Base-by-base conservation (phyloP, 2,888 invertebrate species). In the Encarsia formosa region DNA sequence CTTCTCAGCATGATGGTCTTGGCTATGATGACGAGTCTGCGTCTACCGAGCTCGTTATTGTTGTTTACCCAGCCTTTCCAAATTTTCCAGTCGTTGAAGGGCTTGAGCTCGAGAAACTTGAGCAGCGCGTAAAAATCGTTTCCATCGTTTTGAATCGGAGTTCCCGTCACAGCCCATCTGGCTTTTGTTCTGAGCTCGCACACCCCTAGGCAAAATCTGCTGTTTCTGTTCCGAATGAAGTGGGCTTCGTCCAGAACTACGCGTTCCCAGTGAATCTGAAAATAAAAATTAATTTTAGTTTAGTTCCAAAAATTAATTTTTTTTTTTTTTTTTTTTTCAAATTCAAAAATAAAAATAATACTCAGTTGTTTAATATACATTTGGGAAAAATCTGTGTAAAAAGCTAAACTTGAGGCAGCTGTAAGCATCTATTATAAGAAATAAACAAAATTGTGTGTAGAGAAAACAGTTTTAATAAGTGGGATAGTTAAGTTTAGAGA, bases 241-340 rank as follows among this genome's bases (percentile, higher is more conserved):
- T 56, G 56, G 1, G 56, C 56, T 15, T 56, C 56, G 20, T 56
- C 56, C 31, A 56, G 13, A 29, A 56, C 42, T 5, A 56, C 46
- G 5, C 56, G 43, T 4, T 49, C 44, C 56, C 56, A 56, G 11
- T 42, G 23, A 22, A 56, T 45, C 55, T 56, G n/a, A 13, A 31
- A 38, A 32, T 13, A 6, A 18, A 26, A 45, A 35, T 6, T 15
- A 32, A 34, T 19, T 34, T 29, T 5, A 26, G n/a, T n/a, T n/a
- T n/a, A 24, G n/a, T n/a, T n/a, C n/a, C n/a, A n/a, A n/a, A n/a
- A n/a, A n/a, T 5, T n/a, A 34, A 34, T 34, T 34, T 34, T 32
- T 32, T 32, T 32, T 34, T 34, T 15, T n/a, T n/a, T n/a, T n/a
- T n/a, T n/a, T n/a, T n/a, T n/a, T n/a, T n/a, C n/a, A n/a, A n/a